Evolutionary conservation across 2,113 vertebrate genomes (phyloP), one percentile per base, ranked within the genome.

Genomic region (Herpailurus yagouaroundi): DNA sequence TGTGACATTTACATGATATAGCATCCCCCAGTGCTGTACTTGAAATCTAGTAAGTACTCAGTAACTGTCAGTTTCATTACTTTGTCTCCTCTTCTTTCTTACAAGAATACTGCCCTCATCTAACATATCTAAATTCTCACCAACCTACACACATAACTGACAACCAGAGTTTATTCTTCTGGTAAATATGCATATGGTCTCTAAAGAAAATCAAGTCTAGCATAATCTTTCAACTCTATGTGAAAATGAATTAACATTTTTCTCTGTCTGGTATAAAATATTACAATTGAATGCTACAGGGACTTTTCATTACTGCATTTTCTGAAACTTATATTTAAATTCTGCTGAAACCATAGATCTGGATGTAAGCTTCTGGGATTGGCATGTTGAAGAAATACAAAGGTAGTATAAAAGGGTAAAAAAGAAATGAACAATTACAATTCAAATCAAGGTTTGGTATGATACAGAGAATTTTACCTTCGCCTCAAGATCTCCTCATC

Each of bases 201-300:
- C 92, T 94, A 71, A 82, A 95, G 74, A 97, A 94, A 97, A 84
- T 95, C 55, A 92, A 71, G 57, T 92, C 73, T 74, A 84, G 50
- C 29, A 90, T 55, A 84, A 76, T 92, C 57, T 95, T 95, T 96
- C 83, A 91, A 95, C 15, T 66, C 50, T 76, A 81, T 80, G 13
- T 95, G 64, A 94, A 97, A 97, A 88, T 90, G 36, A 96, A 96
- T 92, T 82, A 96, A 94, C 81, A 84, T 91, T 85, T 97, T 88
- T 77, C 77, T 80, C 13, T 83, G 64, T 50, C 92, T 97, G 80
- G 76, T 90, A 92, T 90, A 93, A 97, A 98, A 96, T 90, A 90
- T 60, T 81, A 79, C 36, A 29, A 90, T 57, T 76, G 87, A 96
- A 94, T 88, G 80, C 69, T 71, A 81, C 23, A n/a, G 60, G 66